Evolutionary conservation across 1,140 invertebrate species (phyloP), one percentile per base, ranked within the genome.

Genomic region (Atta colombica): DNA sequence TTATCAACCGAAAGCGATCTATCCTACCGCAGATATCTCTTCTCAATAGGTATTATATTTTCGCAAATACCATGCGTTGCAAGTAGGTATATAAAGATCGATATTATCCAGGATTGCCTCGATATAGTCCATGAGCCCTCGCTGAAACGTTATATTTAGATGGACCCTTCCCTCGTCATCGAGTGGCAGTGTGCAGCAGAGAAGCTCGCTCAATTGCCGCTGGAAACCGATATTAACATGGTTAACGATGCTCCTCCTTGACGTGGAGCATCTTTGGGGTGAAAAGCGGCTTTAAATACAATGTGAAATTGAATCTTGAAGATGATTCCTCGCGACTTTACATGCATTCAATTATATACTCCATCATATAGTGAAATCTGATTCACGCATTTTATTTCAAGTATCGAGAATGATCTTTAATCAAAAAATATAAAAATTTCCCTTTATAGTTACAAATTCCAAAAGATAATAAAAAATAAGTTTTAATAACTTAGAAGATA

Each of bases 121-220:
- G 81, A 60, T 65, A 60, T 65, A 69, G 55, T 49, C 49, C 60
- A 58, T 82, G 87, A 92, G 92, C 89, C 85, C 90, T 90, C 86
- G 90, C 87, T 84, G 55, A 71, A 87, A 91, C 81, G 87, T 92
- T 92, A 92, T 92, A 92, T 92, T 92, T 92, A 92, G 92, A 92
- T 92, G 66, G 91, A 90, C 91, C 91, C 86, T 92, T 91, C 84
- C 87, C 84, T 66, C 86, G 75, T 78, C 85, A 78, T 91, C 88
- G 77, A 85, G 72, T 82, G 55, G 60, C 82, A 90, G 77, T 74
- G 78, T 88, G 86, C 77, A 81, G 58, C 72, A 31, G 61, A 53
- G 39, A 78, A 61, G 65, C 77, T 81, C 61, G 87, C 88, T 86
- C 81, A 74, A 89, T 84, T 84, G 88, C 71, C 53, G 25, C 69